phyloP scores from a whole-genome alignment of 2,888 invertebrate species.

The Pyrrhosoma nymphula region DNA sequence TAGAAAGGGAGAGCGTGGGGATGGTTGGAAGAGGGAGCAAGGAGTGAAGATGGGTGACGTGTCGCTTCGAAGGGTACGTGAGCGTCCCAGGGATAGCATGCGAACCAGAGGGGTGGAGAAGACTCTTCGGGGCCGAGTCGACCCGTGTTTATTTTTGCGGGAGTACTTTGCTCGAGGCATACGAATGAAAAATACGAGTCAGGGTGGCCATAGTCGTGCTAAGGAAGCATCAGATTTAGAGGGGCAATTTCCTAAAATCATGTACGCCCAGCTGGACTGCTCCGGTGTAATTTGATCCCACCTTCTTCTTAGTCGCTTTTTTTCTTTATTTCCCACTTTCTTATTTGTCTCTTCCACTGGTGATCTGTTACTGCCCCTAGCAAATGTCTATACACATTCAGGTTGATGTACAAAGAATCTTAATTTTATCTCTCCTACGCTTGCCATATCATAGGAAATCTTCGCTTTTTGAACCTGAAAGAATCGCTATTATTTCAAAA shows the following conservation, averaged over 20 bases:
- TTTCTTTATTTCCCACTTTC: no score
- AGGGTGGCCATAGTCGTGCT: background rate
- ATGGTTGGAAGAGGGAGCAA: background rate
- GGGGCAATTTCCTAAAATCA: background rate
- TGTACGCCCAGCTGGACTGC: background rate
- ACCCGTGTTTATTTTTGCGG: conserved; percentile 22
- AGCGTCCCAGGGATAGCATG: background rate
- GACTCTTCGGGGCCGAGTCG: background rate
- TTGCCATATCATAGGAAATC: no score
- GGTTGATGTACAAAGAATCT: no score
- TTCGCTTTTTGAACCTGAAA: no score
- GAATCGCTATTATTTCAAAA: no score
- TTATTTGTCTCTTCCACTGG: background rate
- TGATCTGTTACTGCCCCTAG: no score
- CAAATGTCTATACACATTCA: no score
- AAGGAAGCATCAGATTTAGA: background rate
- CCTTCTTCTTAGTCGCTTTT: no score
- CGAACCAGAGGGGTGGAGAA: background rate
- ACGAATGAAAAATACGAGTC: background rate
- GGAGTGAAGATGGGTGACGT: conserved; percentile 49
- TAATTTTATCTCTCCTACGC: no score
- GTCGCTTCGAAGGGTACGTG: conserved; percentile 32
- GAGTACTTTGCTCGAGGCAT: background rate
- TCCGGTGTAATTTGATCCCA: background rate
- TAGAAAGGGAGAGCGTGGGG: background rate